Conservation (phyloP, 2,113 vertebrate genomes). For the Podilymbus podiceps region DNA sequence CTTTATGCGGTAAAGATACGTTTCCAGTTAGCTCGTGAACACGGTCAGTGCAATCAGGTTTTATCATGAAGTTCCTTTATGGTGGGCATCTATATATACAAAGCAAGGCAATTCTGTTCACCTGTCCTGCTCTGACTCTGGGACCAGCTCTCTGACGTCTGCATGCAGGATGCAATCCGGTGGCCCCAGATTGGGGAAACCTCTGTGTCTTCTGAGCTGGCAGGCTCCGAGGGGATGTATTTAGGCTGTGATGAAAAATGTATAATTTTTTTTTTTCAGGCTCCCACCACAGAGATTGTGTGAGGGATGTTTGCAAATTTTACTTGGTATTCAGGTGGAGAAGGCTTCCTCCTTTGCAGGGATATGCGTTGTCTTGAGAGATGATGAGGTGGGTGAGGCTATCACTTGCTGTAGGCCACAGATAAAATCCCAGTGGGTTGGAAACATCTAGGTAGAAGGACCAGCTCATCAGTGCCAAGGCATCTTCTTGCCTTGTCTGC, state of each 20-base stretch:
- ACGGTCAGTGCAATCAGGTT: background rate
- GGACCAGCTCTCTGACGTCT: background rate
- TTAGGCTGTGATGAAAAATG: background rate
- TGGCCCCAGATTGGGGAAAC: background rate
- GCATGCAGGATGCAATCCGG: background rate
- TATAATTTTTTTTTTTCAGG: background rate
- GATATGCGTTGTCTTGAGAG: background rate
- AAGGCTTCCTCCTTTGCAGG: background rate
- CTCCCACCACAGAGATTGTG: background rate
- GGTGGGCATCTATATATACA: background rate
- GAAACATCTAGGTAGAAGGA: background rate
- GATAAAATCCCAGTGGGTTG: background rate
- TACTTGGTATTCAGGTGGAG: background rate
- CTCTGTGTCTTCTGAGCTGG: background rate
- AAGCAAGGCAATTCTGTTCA: background rate
- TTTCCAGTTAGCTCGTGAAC: background rate
- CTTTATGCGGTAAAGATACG: background rate
- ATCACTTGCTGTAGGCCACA: background rate
- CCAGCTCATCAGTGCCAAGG: background rate
- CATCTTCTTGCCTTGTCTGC: background rate
- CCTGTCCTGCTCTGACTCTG: background rate
- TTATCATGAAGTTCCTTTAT: background rate
- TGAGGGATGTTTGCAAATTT: background rate
- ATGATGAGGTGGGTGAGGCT: background rate
- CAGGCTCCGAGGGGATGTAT: background rate